Evolutionary conservation across 2,797 vertebrate species (phyloP).

Genomic region (Pseudocheirus occidentalis): DNA sequence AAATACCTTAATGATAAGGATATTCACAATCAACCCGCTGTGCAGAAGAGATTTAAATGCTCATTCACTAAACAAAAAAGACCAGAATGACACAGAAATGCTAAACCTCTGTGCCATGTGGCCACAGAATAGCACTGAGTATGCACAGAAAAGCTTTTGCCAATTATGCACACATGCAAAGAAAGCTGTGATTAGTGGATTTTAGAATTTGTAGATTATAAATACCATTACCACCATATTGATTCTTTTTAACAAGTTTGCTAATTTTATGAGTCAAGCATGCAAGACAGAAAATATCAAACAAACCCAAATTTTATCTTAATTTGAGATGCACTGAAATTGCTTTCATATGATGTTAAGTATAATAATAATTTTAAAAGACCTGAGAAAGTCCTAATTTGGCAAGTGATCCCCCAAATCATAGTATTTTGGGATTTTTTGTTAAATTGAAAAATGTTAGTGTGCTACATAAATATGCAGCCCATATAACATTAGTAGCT

Average conservation of each 20-base stretch:
- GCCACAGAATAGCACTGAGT: neutral
- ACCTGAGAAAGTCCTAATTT: slow-evolving; percentile 26
- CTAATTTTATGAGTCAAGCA: slow-evolving; percentile 48
- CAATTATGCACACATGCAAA: neutral
- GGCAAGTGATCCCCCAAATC: slow-evolving; percentile 48
- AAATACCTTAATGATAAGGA: neutral
- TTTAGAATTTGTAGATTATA: neutral
- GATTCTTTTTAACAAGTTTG: slow-evolving; percentile 11
- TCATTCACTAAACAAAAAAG: neutral
- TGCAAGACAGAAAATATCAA: slow-evolving; percentile 21
- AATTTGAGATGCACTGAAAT: slow-evolving; percentile 12
- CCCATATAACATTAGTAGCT: slow-evolving; percentile 29
- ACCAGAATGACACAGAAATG: neutral
- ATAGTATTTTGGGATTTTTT: slow-evolving; percentile 32
- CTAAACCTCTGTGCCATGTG: neutral
- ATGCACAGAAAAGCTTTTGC: neutral
- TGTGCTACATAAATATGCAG: slow-evolving; percentile 1
- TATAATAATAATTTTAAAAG: slow-evolving; percentile 10
- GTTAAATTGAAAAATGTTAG: slow-evolving; percentile 49
- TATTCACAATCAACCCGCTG: neutral
- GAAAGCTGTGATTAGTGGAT: neutral
- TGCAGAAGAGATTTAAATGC: neutral
- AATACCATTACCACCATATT: neutral
- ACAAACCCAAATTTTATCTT: slow-evolving; percentile 26
- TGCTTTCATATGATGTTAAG: slow-evolving; percentile 19